phyloP scores from a whole-genome alignment of 2,888 invertebrate genomes.

The Diogma glabrata region DNA sequence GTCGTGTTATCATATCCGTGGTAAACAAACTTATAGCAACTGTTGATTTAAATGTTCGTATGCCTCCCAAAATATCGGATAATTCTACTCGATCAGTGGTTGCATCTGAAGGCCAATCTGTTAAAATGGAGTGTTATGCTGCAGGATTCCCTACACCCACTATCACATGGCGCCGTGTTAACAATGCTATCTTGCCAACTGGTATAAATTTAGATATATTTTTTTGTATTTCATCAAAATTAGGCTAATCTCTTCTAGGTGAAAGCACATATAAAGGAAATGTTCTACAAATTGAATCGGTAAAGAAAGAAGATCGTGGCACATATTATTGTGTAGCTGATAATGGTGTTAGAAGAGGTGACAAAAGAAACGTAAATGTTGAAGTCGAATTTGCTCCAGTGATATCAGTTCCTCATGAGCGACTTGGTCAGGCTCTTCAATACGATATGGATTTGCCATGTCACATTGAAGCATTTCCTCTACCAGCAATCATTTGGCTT shows the following conservation, averaged over 20 bases:
- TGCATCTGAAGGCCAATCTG: constrained; percentile 39
- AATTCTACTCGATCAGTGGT: constrained; percentile 72
- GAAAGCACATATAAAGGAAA: constrained; percentile 56
- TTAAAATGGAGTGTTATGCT: constrained; percentile 78
- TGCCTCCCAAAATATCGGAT: constrained; percentile 85
- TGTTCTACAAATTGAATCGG: constrained; percentile 59
- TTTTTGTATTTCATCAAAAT: neutral
- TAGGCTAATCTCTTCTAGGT: constrained; percentile 28
- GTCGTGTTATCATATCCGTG: constrained; percentile 75
- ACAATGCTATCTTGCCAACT: constrained; percentile 83
- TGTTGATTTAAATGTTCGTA: constrained; percentile 74
- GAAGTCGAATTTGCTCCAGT: constrained; percentile 86
- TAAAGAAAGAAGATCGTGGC: constrained; percentile 80
- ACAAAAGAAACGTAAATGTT: constrained; percentile 60
- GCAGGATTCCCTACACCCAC: constrained; percentile 75
- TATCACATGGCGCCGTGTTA: constrained; percentile 85
- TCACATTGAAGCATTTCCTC: constrained; percentile 89
- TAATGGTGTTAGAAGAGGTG: constrained; percentile 72
- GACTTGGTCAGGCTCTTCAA: constrained; percentile 75
- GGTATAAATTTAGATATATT: constrained; percentile 39
- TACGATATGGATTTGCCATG: constrained; percentile 93
- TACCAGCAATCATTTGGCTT: constrained; percentile 83
- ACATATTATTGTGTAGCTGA: constrained; percentile 91
- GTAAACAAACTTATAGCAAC: constrained; percentile 71
- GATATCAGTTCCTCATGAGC: constrained; percentile 69